These are phyloP conservation scores for Odontophorus gujanensis DNA, from an alignment of 2,113 vertebrate genomes.

Conservation along the genomic window DNA sequence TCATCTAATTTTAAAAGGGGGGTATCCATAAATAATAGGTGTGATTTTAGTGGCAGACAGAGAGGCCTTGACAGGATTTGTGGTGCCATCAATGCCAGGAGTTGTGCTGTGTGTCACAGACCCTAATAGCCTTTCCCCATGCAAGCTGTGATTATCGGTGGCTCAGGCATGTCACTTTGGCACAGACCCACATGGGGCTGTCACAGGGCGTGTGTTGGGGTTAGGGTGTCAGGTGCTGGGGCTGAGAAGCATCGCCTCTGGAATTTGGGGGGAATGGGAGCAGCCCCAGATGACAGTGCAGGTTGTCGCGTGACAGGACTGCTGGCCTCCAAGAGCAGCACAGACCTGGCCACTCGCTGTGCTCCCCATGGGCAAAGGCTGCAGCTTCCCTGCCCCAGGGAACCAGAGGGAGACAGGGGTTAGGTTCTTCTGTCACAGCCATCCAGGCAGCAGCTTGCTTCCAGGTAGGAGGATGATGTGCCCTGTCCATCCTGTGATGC, in stretches of 20 bases:
- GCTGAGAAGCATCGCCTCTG: background rate
- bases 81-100: accelerated
- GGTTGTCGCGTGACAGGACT: background rate
- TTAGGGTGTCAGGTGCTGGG: background rate
- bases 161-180: accelerated
- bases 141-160: accelerated
- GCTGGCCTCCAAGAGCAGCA: background rate
- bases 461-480: background rate
- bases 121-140: accelerated
- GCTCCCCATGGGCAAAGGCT: background rate
- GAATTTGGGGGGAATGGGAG: background rate
- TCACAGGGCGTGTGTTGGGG: background rate
- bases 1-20: constrained; percentile 54
- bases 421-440: background rate
- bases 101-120: background rate
- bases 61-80: constrained; percentile 13
- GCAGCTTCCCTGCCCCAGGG: background rate
- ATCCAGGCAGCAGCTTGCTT: background rate
- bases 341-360: background rate
- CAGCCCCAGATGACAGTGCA: background rate
- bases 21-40: constrained; percentile 52
- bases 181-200: accelerated
- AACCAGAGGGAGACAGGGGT: background rate
- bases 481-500: background rate
- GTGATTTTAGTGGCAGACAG: constrained; percentile 24